Evolutionary conservation across 2,113 vertebrate species (phyloP), one percentile per base, ranked within the genome.

Genomic region (Mus spicilegus): DNA sequence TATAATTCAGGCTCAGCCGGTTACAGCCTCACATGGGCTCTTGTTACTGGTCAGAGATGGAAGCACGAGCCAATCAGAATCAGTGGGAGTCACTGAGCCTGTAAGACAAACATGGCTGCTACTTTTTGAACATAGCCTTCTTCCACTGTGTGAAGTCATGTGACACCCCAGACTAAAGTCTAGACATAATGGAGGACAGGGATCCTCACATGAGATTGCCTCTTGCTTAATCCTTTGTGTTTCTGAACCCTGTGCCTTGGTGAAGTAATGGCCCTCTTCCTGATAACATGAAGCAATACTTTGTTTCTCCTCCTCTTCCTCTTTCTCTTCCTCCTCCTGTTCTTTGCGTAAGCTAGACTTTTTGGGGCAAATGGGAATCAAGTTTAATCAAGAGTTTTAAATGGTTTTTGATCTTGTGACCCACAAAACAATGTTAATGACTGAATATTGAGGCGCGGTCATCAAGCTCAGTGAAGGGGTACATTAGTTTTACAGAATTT

Each of bases 151-250:
- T n/a, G 46, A 88, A 88, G 70, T 3, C 63, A 61, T 42, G 51
- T 46, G 63, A 81, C 75, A 16, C 51, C 82, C 36, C 13, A 87
- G 28, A 81, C 19, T 36, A 20, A 95, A 91, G 77, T 22, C 67
- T 69, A 87, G 67, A 67, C 9, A n/a, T 6, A n/a, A 22, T 69
- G 13, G 65, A 91, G 12, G 63, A 28, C 49, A 87, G 63, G 33
- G 51, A 75, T 65, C 63, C 14, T 73, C 49, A 65, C 20, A 46
- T 36, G 14, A 91, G 78, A 58, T n/a, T 89, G 22, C 39, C 36
- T 96, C n/a, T 56, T 89, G 7, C 16, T 93, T 89, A n/a, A 89
- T 78, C 9, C 36, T 80, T 73, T 88, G 89, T 94, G 39, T 51
- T 7, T 65, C 28, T 17, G 58, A 70, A 90, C 63, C 26, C 39